These are phyloP conservation scores for Anabacerthia variegaticeps DNA, from an alignment of 2,797 vertebrate species.

Conservation along the genomic window DNA sequence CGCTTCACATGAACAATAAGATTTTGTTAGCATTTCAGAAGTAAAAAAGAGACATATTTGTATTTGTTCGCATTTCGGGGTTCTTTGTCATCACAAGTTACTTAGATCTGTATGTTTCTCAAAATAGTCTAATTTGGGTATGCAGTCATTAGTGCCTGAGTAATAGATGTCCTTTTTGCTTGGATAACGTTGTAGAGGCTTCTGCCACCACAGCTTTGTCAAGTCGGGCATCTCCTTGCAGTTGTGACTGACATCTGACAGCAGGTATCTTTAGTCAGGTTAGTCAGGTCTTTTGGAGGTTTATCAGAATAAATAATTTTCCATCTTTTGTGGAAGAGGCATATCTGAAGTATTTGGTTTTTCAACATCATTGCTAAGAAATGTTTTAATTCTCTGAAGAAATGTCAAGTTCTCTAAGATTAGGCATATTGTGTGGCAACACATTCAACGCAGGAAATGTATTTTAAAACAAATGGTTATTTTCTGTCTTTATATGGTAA, in stretches of 20 bases:
- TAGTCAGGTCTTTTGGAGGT: neutral
- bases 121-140: neutral
- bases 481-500: slow-evolving; percentile 12
- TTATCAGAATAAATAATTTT: neutral
- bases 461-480: neutral
- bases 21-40: neutral
- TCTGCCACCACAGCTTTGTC: neutral
- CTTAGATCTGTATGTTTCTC: neutral
- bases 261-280: neutral
- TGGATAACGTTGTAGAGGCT: neutral
- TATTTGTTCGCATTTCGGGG: neutral
- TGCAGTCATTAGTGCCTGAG: neutral
- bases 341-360: neutral
- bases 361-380: neutral
- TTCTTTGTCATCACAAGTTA: neutral
- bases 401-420: neutral
- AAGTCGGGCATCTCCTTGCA: neutral
- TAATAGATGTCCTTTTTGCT: neutral
- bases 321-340: neutral
- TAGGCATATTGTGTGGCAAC: neutral
- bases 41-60: neutral
- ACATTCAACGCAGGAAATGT: neutral
- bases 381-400: neutral
- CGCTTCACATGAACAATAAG: neutral
- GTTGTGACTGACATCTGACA: neutral